These are phyloP conservation scores for Lophius piscatorius DNA, from an alignment of 2,113 vertebrate genomes.

Conservation along the genomic window DNA sequence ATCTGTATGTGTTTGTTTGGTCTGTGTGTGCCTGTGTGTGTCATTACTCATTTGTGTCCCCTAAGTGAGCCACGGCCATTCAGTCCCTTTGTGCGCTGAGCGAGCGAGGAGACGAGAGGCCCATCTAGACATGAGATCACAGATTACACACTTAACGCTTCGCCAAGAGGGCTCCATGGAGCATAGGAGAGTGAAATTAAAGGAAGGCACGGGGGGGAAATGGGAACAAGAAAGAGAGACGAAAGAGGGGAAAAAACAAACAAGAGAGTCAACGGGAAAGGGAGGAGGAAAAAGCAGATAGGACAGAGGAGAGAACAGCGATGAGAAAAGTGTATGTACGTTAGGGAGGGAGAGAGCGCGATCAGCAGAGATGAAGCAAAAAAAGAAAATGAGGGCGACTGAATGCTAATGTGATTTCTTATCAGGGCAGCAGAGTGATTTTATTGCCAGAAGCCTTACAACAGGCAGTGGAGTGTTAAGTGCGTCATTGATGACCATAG, in stretches of 20 bases:
- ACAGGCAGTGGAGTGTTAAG: constrained; percentile 51
- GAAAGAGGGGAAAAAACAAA: constrained; percentile 50
- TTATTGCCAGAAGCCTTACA: constrained; percentile 54
- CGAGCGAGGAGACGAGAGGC: constrained; percentile 69
- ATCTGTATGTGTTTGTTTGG: constrained; percentile 11
- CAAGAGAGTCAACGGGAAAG: constrained; percentile 40
- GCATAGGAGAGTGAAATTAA: constrained; percentile 54
- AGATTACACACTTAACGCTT: constrained; percentile 81
- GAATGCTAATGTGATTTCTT: constrained; percentile 53
- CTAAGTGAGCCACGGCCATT: constrained; percentile 69
- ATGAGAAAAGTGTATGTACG: constrained; percentile 15
- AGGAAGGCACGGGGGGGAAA: constrained; percentile 15
- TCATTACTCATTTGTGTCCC: constrained; percentile 76
- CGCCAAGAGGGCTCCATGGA: constrained; percentile 66
- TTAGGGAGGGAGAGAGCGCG: not conserved
- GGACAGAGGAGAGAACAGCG: constrained; percentile 17
- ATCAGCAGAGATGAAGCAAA: constrained; percentile 14
- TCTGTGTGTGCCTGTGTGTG: constrained; percentile 32
- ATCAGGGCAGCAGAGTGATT: constrained; percentile 41
- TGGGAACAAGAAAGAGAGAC: not conserved
- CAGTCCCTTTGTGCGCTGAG: constrained; percentile 74
- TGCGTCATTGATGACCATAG: constrained; percentile 52
- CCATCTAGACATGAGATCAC: constrained; percentile 80
- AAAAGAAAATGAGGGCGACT: constrained; percentile 32
- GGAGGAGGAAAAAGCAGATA: constrained; percentile 8